These are phyloP conservation scores for Hyppa rectilinea DNA, from an alignment of 2,888 invertebrate species.

Conservation along the genomic window DNA sequence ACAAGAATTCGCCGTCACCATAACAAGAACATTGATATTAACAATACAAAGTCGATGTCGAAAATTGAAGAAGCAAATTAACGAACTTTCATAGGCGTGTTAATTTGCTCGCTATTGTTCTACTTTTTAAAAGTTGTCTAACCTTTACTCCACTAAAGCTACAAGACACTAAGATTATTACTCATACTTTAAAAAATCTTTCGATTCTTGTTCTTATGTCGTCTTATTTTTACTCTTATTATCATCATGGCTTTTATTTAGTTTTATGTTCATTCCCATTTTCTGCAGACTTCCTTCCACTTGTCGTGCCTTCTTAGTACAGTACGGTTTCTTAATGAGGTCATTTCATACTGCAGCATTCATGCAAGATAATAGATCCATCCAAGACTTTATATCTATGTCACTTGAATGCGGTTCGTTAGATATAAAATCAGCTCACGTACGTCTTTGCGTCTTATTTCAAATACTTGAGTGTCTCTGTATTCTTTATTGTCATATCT, in stretches of 20 bases:
- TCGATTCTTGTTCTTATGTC: too few species aligned
- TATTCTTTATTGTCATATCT: conserved; percentile 8
- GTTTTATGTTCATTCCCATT: background rate
- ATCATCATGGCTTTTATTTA: background rate
- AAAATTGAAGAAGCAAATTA: too few species aligned
- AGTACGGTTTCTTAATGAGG: conserved; percentile 23
- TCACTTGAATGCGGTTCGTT: conserved; percentile 35
- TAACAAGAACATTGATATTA: too few species aligned
- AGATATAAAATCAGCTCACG: conserved; percentile 19
- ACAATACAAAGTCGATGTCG: too few species aligned
- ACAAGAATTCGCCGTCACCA: too few species aligned
- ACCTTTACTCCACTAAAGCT: too few species aligned
- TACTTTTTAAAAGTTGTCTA: too few species aligned
- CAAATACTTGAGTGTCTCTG: background rate
- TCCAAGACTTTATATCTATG: background rate
- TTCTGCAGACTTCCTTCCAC: conserved; percentile 2
- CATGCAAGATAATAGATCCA: background rate
- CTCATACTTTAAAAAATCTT: too few species aligned
- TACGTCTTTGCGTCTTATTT: background rate
- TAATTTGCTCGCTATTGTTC: too few species aligned
- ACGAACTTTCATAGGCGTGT: too few species aligned
- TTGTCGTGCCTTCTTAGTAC: conserved; percentile 13
- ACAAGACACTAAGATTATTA: too few species aligned
- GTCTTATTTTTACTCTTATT: background rate
- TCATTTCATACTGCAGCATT: conserved; percentile 17